phyloP scores from a whole-genome alignment of 2,797 vertebrate species.

The Pangasius larnaudii region DNA sequence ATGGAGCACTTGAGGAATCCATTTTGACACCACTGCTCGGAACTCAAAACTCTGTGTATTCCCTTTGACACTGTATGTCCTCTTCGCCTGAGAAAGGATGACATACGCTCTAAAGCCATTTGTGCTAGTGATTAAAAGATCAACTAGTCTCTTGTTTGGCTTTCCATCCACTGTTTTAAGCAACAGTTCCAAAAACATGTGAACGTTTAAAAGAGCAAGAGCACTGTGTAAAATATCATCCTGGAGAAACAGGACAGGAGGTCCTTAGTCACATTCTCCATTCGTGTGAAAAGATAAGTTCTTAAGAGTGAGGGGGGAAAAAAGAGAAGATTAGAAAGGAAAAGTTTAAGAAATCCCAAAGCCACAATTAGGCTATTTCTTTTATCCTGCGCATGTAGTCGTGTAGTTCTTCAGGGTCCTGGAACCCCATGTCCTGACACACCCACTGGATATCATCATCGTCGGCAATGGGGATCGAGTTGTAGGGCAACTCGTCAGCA shows the following conservation, averaged over 20 bases:
- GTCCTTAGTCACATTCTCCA: conserved; percentile 62
- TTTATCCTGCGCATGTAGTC: conserved; percentile 97
- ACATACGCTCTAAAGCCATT: conserved; percentile 62
- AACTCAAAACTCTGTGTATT: conserved; percentile 55
- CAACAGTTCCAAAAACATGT: conserved; percentile 58
- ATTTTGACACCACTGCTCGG: conserved; percentile 62
- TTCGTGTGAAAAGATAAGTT: conserved; percentile 74
- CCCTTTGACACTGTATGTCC: conserved; percentile 55
- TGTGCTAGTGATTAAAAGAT: conserved; percentile 62
- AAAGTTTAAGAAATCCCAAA: conserved; percentile 55
- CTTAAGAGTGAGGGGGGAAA: conserved; percentile 71
- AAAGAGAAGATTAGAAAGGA: conserved; percentile 77
- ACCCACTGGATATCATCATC: conserved; percentile 98
- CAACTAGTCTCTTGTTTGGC: conserved; percentile 73
- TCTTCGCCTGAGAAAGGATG: conserved; percentile 57
- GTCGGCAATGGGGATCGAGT: conserved; percentile 92
- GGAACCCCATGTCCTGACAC: conserved; percentile 94
- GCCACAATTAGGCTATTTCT: conserved; percentile 87
- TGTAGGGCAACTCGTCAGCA: conserved; percentile 93
- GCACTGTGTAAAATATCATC: conserved; percentile 76
- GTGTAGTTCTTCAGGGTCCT: conserved; percentile 92
- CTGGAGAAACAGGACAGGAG: conserved; percentile 63
- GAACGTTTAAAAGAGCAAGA: conserved; percentile 71
- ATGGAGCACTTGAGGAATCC: conserved; percentile 59
- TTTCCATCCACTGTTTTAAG: conserved; percentile 58